Evolutionary conservation across 1,140 invertebrate genomes (phyloP), one percentile per base, ranked within the genome.

Genomic region (Aphidius gifuensis): DNA sequence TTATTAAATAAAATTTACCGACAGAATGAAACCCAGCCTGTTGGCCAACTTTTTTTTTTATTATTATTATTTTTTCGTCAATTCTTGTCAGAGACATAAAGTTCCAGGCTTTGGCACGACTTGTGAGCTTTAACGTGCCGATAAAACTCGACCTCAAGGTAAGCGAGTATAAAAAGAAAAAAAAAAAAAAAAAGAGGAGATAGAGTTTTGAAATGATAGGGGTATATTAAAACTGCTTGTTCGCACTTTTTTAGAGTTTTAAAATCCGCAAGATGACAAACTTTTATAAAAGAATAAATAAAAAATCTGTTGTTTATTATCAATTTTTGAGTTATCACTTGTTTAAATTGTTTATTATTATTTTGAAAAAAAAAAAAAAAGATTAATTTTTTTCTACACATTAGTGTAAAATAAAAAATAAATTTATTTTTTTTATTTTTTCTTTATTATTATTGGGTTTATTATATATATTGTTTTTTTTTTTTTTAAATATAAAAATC

Each of bases 51-150:
- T 58, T 58, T 58, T 58, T 23, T 39, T 23, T 7, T 44, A n/a
- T 32, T 32, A 32, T 3, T 32, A 32, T 32, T 32, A 32, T 32
- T 32, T 32, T 32, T 32, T 32, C 23, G 23, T 55, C 53, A 32
- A 8, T 11, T 42, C 39, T 42, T 58, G 7, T n/a, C 57, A 48
- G 50, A 54, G 39, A 39, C 38, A 44, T n/a, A 5, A 39, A 39
- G 53, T 55, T 55, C 42, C 42, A 42, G 21, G 55, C 23, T 43
- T 45, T 57, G 16, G 55, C 23, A 54, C 39, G 40, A 44, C 49
- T 43, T 45, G 59, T 32, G 43, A 38, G 50, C 50, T 51, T 51
- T 61, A 58, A 61, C 49, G 49, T 61, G 23, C 59, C 59, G 59
- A 61, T 61, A 61, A 61, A 61, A 50, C 59, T 54, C 42, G 32